These are phyloP conservation scores for Meteorus colon DNA, from an alignment of 2,888 invertebrate species.

Conservation along the genomic window DNA sequence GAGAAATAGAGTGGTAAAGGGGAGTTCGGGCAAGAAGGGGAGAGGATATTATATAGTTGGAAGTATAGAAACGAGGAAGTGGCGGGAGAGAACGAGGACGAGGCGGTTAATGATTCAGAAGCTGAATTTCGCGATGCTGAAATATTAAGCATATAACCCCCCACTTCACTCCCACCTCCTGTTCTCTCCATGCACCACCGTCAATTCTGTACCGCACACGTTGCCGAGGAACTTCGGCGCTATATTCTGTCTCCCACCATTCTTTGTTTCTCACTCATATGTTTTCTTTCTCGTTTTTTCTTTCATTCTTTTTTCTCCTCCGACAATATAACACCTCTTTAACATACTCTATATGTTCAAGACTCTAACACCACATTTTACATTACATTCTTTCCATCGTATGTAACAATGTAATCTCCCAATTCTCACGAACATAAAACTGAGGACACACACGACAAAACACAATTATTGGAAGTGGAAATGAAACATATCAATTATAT, in stretches of 20 bases:
- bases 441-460: too few species aligned
- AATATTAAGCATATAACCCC: slow-evolving; percentile 62
- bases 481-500: too few species aligned
- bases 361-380: slow-evolving; percentile 8
- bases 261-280: background rate
- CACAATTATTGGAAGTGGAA: too few species aligned
- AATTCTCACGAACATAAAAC: background rate
- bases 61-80: slow-evolving; percentile 41
- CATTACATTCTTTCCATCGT: background rate
- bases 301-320: background rate
- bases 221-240: background rate
- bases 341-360: slow-evolving; percentile 14
- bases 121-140: slow-evolving; percentile 68
- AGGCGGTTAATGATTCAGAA: slow-evolving; percentile 69
- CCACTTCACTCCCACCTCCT: slow-evolving; percentile 7
- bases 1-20: slow-evolving; percentile 46
- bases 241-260: slow-evolving; percentile 4
- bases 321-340: slow-evolving; percentile 7
- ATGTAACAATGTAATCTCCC: too few species aligned
- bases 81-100: slow-evolving; percentile 56
- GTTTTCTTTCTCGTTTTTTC: background rate
- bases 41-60: slow-evolving; percentile 38
- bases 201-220: background rate
- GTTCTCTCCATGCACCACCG: background rate
- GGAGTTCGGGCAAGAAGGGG: slow-evolving; percentile 30